Evolutionary conservation across 2,113 vertebrate genomes (phyloP).

Genomic region (Ondatra zibethicus): DNA sequence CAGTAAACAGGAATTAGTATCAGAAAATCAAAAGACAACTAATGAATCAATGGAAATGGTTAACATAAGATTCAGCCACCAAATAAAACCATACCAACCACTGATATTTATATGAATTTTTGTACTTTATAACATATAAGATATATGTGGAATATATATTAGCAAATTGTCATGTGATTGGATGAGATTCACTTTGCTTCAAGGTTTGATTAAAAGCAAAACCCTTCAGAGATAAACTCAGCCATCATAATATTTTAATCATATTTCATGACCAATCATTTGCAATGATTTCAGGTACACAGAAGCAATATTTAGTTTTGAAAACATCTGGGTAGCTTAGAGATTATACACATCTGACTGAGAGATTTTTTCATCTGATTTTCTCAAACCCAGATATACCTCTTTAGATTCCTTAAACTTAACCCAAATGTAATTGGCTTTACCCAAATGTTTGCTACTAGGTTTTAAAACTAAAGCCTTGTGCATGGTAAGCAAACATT

Average conservation of each 20-base stretch:
- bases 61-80: not conserved
- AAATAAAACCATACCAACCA: conserved; percentile 48
- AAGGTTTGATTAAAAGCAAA: conserved; percentile 11
- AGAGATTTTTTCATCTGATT: conserved; percentile 9
- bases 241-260: conserved; percentile 30
- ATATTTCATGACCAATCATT: not conserved
- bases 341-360: not conserved
- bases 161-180: not conserved
- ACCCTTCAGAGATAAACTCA: not conserved
- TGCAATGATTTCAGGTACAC: conserved; percentile 44
- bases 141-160: not conserved
- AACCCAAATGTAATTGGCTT: not conserved
- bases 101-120: conserved; percentile 3
- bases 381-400: conserved; percentile 14
- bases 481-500: not conserved
- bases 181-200: not conserved
- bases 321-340: conserved; percentile 2
- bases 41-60: not conserved
- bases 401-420: not conserved
- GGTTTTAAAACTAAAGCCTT: not conserved
- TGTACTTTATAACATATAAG: not conserved
- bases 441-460: not conserved
- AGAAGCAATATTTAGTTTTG: conserved; percentile 18
- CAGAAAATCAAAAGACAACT: conserved; percentile 19
- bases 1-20: not conserved